Evolutionary conservation across 2,888 invertebrate species (phyloP).

Genomic region (Rhabditoides inermis): DNA sequence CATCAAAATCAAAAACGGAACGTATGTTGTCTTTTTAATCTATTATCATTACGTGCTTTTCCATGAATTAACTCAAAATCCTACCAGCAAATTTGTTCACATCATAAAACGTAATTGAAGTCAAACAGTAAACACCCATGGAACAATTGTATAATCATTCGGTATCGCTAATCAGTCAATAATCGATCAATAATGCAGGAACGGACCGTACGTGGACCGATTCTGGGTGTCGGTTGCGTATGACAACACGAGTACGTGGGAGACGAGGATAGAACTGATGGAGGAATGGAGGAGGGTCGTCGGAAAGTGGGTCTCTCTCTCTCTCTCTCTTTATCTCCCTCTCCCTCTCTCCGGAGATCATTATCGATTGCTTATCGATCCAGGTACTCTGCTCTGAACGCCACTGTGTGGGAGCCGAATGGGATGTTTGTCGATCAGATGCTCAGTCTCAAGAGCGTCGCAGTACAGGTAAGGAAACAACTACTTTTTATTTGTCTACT

Average conservation of each 20-base stretch:
- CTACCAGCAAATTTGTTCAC: too few species aligned
- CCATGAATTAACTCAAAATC: too few species aligned
- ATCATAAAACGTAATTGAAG: too few species aligned
- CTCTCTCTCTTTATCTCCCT: not conserved
- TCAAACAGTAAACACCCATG: too few species aligned
- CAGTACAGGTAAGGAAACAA: constrained; percentile 33
- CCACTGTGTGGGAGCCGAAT: constrained; percentile 46
- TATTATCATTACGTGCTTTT: not conserved
- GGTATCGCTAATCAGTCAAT: too few species aligned
- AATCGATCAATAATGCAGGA: too few species aligned
- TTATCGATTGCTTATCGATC: too few species aligned
- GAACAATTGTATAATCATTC: too few species aligned
- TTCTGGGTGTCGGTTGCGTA: constrained; percentile 47
- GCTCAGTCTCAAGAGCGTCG: constrained; percentile 42
- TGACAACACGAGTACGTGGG: constrained; percentile 44
- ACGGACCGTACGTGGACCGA: constrained; percentile 13
- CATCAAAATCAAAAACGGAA: constrained; percentile 15
- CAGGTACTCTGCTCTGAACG: constrained; percentile 39
- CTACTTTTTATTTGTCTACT: not conserved
- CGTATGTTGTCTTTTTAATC: not conserved
- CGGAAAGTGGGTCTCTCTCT: constrained; percentile 5
- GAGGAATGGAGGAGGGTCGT: constrained; percentile 44
- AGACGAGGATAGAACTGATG: constrained; percentile 45
- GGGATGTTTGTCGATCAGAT: constrained; percentile 52
- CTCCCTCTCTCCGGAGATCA: not conserved